Evolutionary conservation across 2,113 vertebrate genomes (phyloP), one percentile per base, ranked within the genome.

Genomic region (Isichthys henryi): DNA sequence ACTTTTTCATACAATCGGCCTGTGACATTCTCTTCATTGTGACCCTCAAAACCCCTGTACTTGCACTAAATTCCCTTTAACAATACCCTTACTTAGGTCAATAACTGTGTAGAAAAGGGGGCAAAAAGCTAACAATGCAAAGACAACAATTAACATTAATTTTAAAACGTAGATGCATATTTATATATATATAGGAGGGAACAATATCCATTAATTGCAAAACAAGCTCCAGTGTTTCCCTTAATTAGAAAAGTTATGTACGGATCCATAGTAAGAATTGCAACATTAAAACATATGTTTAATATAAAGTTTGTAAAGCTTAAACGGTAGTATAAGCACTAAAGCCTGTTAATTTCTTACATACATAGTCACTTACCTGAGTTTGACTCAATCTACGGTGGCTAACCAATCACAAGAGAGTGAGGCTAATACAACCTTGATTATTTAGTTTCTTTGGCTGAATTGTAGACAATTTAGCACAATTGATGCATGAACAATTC

Each of bases 171-270:
- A 87, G 49, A 53, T 87, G 27, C 52, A 56, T 87, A 35, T 56
- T 56, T 53, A 53, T 87, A 39, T 56, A 39, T 56, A 56, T 35
- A 53, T 15, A 27, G 13, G 49, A 39, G 52, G 45, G 50, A 66
- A 52, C 21, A 66, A 62, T 56, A 66, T 88, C 87, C 53, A 88
- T 88, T 88, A 88, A 88, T 62, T 88, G 87, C 87, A 56, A 88
- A 66, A 88, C 87, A 88, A 88, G 87, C 56, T 62, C 53, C 53
- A 58, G 87, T 58, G 31, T 43, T 58, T 88, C 43, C 48, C n/a
- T 35, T 86, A 50, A 86, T 27, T 7, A 86, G n/a, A 48, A 53
- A 19, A 49, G 13, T 53, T 27, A 46, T n/a, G n/a, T 23, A 62
- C 8, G 23, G 58, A 62, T 45, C 48, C 48, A 17, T 88, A 58